Conservation (phyloP, 2,113 vertebrate species). For the Hippocampus barbouri region DNA sequence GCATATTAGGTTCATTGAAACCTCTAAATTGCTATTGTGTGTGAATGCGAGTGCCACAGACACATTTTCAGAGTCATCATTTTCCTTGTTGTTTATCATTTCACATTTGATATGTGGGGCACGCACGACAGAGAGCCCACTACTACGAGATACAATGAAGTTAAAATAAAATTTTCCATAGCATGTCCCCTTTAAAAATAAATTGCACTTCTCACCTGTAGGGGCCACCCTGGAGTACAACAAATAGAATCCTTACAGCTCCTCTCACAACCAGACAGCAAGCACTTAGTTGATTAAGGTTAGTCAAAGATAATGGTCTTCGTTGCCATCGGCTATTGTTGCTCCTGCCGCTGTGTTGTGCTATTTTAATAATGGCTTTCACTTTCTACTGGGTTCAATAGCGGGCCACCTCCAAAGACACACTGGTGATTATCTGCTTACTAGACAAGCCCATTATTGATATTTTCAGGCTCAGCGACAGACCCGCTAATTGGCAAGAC, state of each 20-base stretch:
- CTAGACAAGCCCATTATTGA: conserved; percentile 16
- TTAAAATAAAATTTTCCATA: no score
- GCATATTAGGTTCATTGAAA: no score
- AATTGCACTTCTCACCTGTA: not conserved
- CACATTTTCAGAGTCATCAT: no score
- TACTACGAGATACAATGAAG: no score
- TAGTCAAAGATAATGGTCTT: conserved; percentile 7
- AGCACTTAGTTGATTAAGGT: conserved; percentile 1
- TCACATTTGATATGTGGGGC: no score
- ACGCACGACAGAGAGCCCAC: no score
- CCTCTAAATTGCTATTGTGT: no score
- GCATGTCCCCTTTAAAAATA: not conserved
- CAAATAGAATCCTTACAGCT: not conserved
- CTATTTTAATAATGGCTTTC: conserved; percentile 19
- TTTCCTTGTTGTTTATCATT: no score
- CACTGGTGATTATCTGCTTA: conserved; percentile 14
- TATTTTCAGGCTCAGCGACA: conserved; percentile 5
- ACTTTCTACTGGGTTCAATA: conserved; percentile 14
- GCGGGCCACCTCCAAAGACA: conserved; percentile 4
- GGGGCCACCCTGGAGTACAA: not conserved
- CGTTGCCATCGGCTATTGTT: not conserved
- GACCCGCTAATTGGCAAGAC: conserved; percentile 5
- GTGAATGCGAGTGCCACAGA: no score
- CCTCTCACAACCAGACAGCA: not conserved
- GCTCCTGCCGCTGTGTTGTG: conserved; percentile 1